These are phyloP conservation scores for Calliopsis andreniformis DNA, from an alignment of 1,140 invertebrate genomes.

Conservation along the genomic window DNA sequence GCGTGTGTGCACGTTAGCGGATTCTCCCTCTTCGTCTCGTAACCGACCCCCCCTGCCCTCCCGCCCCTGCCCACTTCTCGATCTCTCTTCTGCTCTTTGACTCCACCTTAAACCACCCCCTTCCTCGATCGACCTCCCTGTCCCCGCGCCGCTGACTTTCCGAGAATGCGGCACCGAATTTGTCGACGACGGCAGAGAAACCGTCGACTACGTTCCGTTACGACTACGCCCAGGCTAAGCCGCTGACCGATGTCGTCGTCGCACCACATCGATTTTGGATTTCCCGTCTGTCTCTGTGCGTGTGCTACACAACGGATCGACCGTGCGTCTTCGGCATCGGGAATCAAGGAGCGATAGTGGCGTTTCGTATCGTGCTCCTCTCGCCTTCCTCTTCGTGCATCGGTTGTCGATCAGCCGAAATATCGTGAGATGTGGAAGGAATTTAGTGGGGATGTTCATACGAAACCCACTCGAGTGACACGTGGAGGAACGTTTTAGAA, in stretches of 20 bases:
- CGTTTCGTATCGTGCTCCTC: slow-evolving; percentile 16
- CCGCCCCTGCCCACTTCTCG: neutral
- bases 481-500: too few species aligned
- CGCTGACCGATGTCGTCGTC: slow-evolving; percentile 43
- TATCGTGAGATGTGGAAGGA: slow-evolving; percentile 18
- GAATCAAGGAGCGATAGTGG: slow-evolving; percentile 25
- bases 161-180: slow-evolving; percentile 62
- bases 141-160: slow-evolving; percentile 54
- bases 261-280: slow-evolving; percentile 54
- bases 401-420: slow-evolving; percentile 9
- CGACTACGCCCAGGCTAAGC: slow-evolving; percentile 45
- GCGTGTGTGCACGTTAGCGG: neutral
- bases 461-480: too few species aligned
- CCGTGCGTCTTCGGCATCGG: slow-evolving; percentile 30
- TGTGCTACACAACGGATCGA: slow-evolving; percentile 28
- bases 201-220: slow-evolving; percentile 42
- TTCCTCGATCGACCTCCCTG: neutral
- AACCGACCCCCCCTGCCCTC: neutral
- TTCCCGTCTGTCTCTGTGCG: slow-evolving; percentile 39
- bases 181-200: slow-evolving; percentile 59
- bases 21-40: slow-evolving; percentile 1
- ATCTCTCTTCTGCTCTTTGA: slow-evolving; percentile 37
- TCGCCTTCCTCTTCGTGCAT: neutral
- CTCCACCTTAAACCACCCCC: slow-evolving; percentile 45
- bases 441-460: too few species aligned